Evolutionary conservation across 2,113 vertebrate species (phyloP), one percentile per base, ranked within the genome.

Genomic region (Corydoras maculifer): DNA sequence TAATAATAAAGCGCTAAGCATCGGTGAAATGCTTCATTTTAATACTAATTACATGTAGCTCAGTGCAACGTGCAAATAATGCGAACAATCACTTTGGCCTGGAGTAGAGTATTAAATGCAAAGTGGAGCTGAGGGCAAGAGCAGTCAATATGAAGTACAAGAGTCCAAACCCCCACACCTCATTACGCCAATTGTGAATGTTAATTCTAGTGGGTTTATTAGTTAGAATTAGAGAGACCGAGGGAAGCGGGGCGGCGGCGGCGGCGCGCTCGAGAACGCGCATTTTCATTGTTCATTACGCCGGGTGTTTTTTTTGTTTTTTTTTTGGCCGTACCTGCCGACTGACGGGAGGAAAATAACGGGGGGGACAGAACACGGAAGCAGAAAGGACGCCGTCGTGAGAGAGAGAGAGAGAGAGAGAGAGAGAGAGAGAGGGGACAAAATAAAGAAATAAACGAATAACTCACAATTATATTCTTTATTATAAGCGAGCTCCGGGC

Each of bases 131-230:
- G 74, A 88, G 85, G 89, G 89, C 85, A 80, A 84, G 80, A 81
- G 80, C 82, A 90, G 89, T 89, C 88, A 90, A 88, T 88, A 90
- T 88, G 82, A 84, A 84, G 87, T 85, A 83, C 80, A 82, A 81
- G 85, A 86, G 84, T 85, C 82, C 83, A 76, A 83, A 69, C 76
- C 78, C 76, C 75, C 81, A 82, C 69, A 84, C 82, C 88, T 89
- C 87, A 91, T 89, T 89, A 90, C 84, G 82, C 86, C 81, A 88
- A 89, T 88, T 89, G 88, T 86, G 86, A 89, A 89, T 89, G 90
- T 88, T 90, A 90, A 90, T 90, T 90, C 85, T 89, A 85, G 86
- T 85, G 84, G 86, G 86, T 91, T 91, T 90, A 91, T 91, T 90
- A 90, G 88, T 88, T 86, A 83, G 84, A 90, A 89, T 88, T 84